Evolutionary conservation across 1,140 invertebrate species (phyloP).

Genomic region (Uloborus diversus): DNA sequence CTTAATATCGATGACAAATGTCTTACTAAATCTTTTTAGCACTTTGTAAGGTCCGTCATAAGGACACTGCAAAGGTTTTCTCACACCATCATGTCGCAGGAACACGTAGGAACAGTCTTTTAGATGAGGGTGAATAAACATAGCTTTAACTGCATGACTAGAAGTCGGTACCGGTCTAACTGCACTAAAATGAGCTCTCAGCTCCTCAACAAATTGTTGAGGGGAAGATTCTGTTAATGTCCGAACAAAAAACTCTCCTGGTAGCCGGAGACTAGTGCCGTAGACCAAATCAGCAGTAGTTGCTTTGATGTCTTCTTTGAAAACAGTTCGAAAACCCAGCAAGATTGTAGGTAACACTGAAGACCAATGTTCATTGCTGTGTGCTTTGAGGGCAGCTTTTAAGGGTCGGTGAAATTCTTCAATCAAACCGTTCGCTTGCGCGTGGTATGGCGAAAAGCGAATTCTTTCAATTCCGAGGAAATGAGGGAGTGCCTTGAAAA

Average conservation of each 20-base stretch:
- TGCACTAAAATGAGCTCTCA: background rate
- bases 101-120: background rate
- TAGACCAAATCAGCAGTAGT: too few relatives aligned
- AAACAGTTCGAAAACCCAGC: too few relatives aligned
- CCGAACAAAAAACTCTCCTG: too few relatives aligned
- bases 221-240: background rate
- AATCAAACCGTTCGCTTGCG: constrained; percentile 60
- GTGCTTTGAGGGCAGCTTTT: constrained; percentile 61
- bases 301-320: too few relatives aligned
- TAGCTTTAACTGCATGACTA: background rate
- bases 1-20: background rate
- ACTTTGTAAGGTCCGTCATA: background rate
- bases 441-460: constrained; percentile 55
- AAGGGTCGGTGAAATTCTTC: constrained; percentile 65
- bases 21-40: background rate
- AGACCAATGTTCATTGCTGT: too few relatives aligned
- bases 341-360: too few relatives aligned
- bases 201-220: background rate
- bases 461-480: constrained; percentile 57
- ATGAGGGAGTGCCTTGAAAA: background rate
- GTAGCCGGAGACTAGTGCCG: too few relatives aligned
- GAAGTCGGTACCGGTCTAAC: background rate
- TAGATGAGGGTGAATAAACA: background rate
- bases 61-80: background rate
- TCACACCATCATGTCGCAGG: background rate